Evolutionary conservation across 30 jellyfish, hydroid and myxozoan species (phyloP).

Genomic region (Chironex yamaguchii): DNA sequence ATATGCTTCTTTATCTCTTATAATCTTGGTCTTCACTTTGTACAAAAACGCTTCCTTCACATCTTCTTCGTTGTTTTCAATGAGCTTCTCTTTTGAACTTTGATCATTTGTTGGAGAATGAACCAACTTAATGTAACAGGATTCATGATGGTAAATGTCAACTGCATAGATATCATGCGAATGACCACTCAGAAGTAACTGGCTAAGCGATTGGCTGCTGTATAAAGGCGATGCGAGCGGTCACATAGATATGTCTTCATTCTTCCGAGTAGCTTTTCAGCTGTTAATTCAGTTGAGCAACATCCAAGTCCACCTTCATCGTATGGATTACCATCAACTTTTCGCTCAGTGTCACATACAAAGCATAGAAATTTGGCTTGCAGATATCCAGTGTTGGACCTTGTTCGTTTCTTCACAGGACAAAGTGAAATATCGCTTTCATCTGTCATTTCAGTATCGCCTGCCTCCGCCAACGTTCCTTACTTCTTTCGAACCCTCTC

Average conservation of each 20-base stretch:
- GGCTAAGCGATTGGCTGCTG: slow-evolving; percentile 34
- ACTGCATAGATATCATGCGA: slow-evolving; percentile 49
- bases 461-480: not conserved
- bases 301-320: slow-evolving; percentile 20
- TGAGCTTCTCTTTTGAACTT: too few species aligned
- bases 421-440: not conserved
- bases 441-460: not conserved
- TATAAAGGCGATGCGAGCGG: slow-evolving; percentile 27
- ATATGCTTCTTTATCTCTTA: slow-evolving; percentile 8
- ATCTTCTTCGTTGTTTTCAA: too few species aligned
- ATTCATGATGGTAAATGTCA: slow-evolving; percentile 36
- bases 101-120: too few species aligned
- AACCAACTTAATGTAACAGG: slow-evolving; percentile 21
- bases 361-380: slow-evolving; percentile 12
- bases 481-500: not conserved
- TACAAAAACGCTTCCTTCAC: not conserved
- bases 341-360: not conserved
- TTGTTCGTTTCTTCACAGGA: not conserved
- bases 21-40: slow-evolving; percentile 6
- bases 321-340: slow-evolving; percentile 25
- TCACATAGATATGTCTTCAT: not conserved
- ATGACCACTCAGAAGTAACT: slow-evolving; percentile 14
- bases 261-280: slow-evolving; percentile 6
- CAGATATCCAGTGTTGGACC: not conserved
- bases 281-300: slow-evolving; percentile 20